Base-by-base conservation (phyloP, 2,888 invertebrate genomes). In the Nudaria mundana region DNA sequence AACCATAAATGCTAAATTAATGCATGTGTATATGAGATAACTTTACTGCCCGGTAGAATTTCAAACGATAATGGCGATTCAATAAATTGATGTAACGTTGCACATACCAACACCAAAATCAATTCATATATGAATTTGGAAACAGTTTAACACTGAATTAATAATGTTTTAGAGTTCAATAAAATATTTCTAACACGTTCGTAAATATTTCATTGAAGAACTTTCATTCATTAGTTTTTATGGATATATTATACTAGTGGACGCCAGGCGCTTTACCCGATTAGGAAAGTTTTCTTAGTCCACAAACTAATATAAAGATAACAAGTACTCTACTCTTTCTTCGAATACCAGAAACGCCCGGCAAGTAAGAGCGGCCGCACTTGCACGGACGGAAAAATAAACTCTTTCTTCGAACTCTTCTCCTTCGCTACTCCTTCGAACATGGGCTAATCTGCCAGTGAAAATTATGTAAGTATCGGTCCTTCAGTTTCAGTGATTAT, bases 91-190 rank as follows among this genome's bases (percentile, higher is more conserved):
- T 12, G 23, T 22, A 32, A 38, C 20, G 20, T 8, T 8, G n/a
- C 6, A 15, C 28, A 38, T 38, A 22, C 28, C 32, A 25, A 14
- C 18, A n/a, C 4, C n/a, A 6, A 12, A 28, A 28, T 30, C 30
- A 30, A 30, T 15, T 8, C 8, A 14, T 32, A 38, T 22, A 16
- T 15, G 2, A 8, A 32, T 37, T 30, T n/a, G n/a, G n/a, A n/a
- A n/a, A 24, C 29, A n/a, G 14, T 38, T 38, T n/a, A 26, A 38
- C 10, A 32, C 15, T 32, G 12, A 11, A 32, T 32, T 28, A 15
- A 28, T 38, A 32, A 38, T 10, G 20, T 7, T 25, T 25, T 10
- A 13, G 25, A 13, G 24, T 11, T 26, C 5, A 15, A 22, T 29
- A 36, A 29, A 29, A 36, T 15, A 11, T 22, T 28, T 14, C 8